These are phyloP conservation scores for Liodrosophila aerea DNA, from an alignment of 2,888 invertebrate species.

Conservation along the genomic window DNA sequence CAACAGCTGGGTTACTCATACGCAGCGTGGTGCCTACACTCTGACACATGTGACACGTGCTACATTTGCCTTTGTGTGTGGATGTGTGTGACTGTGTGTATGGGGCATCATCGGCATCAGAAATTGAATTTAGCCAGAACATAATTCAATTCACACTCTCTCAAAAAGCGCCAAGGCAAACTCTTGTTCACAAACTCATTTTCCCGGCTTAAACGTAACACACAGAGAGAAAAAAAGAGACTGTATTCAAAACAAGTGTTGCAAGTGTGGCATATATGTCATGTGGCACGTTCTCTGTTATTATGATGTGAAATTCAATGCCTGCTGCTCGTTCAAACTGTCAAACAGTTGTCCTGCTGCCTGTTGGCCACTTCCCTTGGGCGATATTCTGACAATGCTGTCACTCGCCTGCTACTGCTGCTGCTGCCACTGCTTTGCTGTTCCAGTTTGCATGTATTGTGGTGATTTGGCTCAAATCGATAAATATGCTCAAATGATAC, in stretches of 20 bases:
- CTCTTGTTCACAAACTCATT: conserved; percentile 3
- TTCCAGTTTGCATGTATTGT: background rate
- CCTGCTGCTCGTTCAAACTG: conserved; percentile 22
- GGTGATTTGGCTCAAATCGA: conserved; percentile 21
- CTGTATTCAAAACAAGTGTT: background rate
- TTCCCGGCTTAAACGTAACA: conserved; percentile 22
- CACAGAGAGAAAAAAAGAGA: conserved; percentile 1
- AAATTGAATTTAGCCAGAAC: conserved; percentile 68
- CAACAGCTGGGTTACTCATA: too few species aligned
- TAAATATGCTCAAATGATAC: conserved; percentile 33
- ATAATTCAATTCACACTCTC: conserved; percentile 68
- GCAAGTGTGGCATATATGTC: conserved; percentile 1
- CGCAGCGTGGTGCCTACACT: conserved; percentile 46
- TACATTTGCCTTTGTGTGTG: conserved; percentile 20
- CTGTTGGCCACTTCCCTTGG: conserved; percentile 18
- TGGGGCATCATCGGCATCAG: conserved; percentile 7
- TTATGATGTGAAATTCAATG: conserved; percentile 48
- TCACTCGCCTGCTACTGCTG: background rate
- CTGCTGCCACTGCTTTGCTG: too few species aligned
- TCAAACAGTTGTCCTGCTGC: conserved; percentile 24
- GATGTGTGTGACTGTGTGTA: background rate
- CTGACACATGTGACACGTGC: conserved; percentile 33
- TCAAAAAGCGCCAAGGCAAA: background rate
- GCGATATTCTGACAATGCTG: conserved; percentile 7
- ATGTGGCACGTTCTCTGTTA: conserved; percentile 26